These are phyloP conservation scores for Numenius arquata DNA, from an alignment of 2,113 vertebrate genomes.

Conservation along the genomic window DNA sequence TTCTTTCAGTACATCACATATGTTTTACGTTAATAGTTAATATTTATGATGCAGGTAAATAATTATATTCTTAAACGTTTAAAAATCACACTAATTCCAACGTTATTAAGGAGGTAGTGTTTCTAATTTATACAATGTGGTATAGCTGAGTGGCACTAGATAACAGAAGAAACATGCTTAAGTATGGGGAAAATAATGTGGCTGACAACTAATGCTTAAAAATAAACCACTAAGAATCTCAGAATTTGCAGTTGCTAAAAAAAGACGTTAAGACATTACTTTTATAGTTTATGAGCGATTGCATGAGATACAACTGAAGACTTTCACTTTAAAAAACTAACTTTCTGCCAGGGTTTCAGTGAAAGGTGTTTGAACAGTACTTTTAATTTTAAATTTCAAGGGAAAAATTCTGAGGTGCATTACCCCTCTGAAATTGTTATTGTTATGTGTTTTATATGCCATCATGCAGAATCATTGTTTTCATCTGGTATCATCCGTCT, in stretches of 20 bases:
- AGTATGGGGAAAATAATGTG: conserved; percentile 23
- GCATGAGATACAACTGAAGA: background rate
- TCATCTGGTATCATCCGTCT: background rate
- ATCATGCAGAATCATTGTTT: background rate
- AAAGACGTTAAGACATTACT: background rate
- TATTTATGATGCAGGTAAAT: conserved; percentile 65
- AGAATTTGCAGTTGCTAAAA: conserved; percentile 39
- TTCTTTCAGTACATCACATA: background rate
- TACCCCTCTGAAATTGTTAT: background rate
- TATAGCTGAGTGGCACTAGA: conserved; percentile 41
- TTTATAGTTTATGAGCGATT: background rate
- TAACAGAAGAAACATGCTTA: conserved; percentile 42
- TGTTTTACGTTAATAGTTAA: conserved; percentile 53
- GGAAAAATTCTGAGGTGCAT: background rate
- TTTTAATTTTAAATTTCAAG: conserved; percentile 1
- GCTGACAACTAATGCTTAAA: conserved; percentile 21
- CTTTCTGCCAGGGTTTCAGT: background rate
- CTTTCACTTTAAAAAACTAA: background rate
- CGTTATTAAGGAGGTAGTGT: conserved; percentile 51
- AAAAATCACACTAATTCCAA: conserved; percentile 65
- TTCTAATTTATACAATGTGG: conserved; percentile 47
- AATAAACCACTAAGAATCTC: conserved; percentile 41
- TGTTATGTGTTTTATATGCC: background rate
- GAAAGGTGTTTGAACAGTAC: background rate
- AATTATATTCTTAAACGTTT: conserved; percentile 62